Evolutionary conservation across 2,888 invertebrate genomes (phyloP), one percentile per base, ranked within the genome.

Genomic region (Clanis bilineata): DNA sequence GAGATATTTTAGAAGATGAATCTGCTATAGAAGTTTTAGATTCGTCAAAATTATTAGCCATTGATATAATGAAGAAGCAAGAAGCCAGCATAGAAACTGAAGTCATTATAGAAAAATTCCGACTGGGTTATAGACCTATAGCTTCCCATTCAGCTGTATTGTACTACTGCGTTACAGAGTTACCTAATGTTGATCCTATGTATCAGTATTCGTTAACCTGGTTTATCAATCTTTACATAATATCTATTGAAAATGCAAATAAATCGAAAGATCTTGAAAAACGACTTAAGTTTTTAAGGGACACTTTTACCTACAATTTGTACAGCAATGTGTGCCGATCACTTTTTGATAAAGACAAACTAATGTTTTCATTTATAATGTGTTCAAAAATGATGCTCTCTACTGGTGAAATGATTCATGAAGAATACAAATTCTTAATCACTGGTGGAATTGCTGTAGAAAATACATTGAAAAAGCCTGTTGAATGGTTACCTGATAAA

Each of bases 1-100:
- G 97, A 1, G 97, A 97, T 80, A 97, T 98, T 77, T 92, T 98
- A 64, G 98, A 98, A 88, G 97, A 98, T 82, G 98, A 98, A 88
- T 94, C 94, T 3, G 98, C 98, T 2, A 97, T 98, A 69, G 94
- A 96, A 81, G 96, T 97, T 63, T 90, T 98, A 51, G 97, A 97
- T 80, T 96, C 96, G 3, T 97, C 98, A 0, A 98, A 98, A 87
- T 84, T 93, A 7, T 88, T 98, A 39, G 96, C 98, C 0, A 94
- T 94, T 61, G 97, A 97, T 75, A 98, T 98, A 63, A 94, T 94
- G 66, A 95, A 95, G 68, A 98, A 98, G 81, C 96, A 97, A 86
- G 94, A 94, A 86, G 94, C 95, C 65, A 95, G 96, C 39, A 93
- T 95, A 69, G 95, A 96, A 82, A 97, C 96, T 0, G 96, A 96